phyloP scores from a whole-genome alignment of 2,113 vertebrate species.

The Pungitius pungitius region DNA sequence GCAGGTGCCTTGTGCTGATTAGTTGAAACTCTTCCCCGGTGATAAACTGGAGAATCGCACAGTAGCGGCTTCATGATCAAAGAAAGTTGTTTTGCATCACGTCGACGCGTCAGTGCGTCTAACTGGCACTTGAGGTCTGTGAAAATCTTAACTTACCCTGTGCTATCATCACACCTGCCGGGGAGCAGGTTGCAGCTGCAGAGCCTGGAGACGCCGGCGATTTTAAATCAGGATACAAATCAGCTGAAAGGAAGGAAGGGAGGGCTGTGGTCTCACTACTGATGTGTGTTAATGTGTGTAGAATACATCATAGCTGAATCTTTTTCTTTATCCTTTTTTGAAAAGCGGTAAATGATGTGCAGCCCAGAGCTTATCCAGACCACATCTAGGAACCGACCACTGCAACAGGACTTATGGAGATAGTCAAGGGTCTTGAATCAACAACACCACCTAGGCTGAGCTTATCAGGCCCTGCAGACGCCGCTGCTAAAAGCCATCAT shows the following conservation, averaged over 20 bases:
- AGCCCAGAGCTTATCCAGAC: slow-evolving; percentile 51
- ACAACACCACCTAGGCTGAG: slow-evolving; percentile 55
- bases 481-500: slow-evolving; percentile 44
- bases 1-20: neutral
- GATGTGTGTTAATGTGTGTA: slow-evolving; percentile 40
- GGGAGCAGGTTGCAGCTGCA: slow-evolving; percentile 51
- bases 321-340: slow-evolving; percentile 46
- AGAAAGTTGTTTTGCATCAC: neutral
- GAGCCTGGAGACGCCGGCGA: slow-evolving; percentile 12
- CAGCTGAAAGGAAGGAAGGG: slow-evolving; percentile 29
- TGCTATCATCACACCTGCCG: slow-evolving; percentile 57
- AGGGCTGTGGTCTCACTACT: slow-evolving; percentile 28
- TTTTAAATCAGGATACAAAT: slow-evolving; percentile 53
- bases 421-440: slow-evolving; percentile 66
- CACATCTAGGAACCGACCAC: slow-evolving; percentile 50
- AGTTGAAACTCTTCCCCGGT: neutral
- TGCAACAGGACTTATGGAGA: slow-evolving; percentile 60
- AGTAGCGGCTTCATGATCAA: neutral
- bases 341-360: slow-evolving; percentile 52
- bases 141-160: slow-evolving; percentile 44
- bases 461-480: slow-evolving; percentile 68
- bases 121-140: slow-evolving; percentile 44
- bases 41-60: neutral
- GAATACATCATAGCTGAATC: slow-evolving; percentile 57
- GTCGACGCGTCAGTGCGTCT: neutral